phyloP scores from a whole-genome alignment of 2,113 vertebrate genomes.

The Marmota monax region DNA sequence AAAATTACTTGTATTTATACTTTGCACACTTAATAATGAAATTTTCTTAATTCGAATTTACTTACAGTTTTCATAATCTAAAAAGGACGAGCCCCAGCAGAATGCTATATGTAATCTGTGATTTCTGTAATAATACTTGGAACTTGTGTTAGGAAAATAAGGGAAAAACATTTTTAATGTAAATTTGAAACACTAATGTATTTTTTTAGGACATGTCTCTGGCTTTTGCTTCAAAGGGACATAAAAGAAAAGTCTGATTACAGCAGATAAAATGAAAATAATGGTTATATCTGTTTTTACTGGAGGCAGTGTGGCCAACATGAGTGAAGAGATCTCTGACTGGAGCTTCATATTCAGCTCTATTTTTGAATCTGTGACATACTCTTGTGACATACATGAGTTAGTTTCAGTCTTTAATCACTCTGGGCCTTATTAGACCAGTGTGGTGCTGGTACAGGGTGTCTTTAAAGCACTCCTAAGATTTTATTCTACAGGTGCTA shows the following conservation, averaged over 20 bases:
- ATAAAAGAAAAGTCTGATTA: constrained; percentile 56
- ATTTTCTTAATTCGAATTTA: constrained; percentile 74
- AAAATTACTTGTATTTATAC: constrained; percentile 84
- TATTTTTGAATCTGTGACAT: constrained; percentile 46
- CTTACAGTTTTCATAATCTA: constrained; percentile 70
- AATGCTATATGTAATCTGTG: constrained; percentile 71
- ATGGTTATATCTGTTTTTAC: constrained; percentile 55
- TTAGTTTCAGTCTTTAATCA: constrained; percentile 58
- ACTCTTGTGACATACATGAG: not conserved
- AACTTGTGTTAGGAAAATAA: constrained; percentile 68
- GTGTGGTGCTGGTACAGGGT: not conserved
- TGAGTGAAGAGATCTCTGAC: constrained; percentile 22
- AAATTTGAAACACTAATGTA: constrained; percentile 76
- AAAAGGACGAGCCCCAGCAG: constrained; percentile 43
- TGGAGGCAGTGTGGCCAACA: constrained; percentile 22
- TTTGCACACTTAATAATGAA: constrained; percentile 81
- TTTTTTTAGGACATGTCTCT: constrained; percentile 75
- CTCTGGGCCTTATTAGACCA: constrained; percentile 47
- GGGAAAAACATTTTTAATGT: constrained; percentile 74
- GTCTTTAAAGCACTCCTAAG: constrained; percentile 43
- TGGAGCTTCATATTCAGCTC: constrained; percentile 56
- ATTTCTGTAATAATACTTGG: constrained; percentile 73
- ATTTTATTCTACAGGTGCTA: constrained; percentile 70
- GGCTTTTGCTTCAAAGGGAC: constrained; percentile 69
- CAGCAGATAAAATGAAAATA: constrained; percentile 57